A percentile compares a stretch with the other conserved stretches of the same genome.
These are phyloP conservation scores for Erythrocebus patas DNA, from an alignment of 2,113 vertebrate species.

Conservation along the genomic window DNA sequence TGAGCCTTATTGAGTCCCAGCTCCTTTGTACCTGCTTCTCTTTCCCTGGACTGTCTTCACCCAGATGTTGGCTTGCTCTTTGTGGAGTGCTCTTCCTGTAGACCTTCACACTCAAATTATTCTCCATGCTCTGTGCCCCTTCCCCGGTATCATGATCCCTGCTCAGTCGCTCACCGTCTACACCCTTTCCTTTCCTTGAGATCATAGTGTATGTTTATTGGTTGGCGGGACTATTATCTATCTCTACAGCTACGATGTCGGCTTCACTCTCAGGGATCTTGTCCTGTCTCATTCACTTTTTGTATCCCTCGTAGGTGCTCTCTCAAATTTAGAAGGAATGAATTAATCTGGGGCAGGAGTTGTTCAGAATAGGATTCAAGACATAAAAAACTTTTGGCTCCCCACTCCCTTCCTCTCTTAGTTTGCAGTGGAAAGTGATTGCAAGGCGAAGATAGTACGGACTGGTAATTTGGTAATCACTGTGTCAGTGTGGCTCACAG, in stretches of 20 bases:
- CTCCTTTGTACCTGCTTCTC: too few relatives aligned
- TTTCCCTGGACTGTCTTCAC: too few relatives aligned
- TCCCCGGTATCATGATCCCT: accelerated
- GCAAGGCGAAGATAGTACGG: not conserved
- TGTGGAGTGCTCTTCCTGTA: not conserved
- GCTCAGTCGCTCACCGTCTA: accelerated
- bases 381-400: not conserved
- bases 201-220: accelerated
- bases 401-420: not conserved
- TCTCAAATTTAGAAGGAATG: not conserved
- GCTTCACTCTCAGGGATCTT: too few relatives aligned
- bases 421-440: not conserved
- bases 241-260: not conserved
- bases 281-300: accelerated
- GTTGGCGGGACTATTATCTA: too few relatives aligned
- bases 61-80: not conserved
- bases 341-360: not conserved
- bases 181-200: not conserved
- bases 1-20: not conserved
- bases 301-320: too few relatives aligned
- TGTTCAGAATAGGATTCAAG: accelerated
- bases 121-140: accelerated
- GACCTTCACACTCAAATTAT: not conserved
- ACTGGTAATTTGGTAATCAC: accelerated
- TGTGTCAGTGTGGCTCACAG: not conserved